Base-by-base conservation (phyloP, 1,140 invertebrate genomes). In the Pseudomyrmex dendroicus region DNA sequence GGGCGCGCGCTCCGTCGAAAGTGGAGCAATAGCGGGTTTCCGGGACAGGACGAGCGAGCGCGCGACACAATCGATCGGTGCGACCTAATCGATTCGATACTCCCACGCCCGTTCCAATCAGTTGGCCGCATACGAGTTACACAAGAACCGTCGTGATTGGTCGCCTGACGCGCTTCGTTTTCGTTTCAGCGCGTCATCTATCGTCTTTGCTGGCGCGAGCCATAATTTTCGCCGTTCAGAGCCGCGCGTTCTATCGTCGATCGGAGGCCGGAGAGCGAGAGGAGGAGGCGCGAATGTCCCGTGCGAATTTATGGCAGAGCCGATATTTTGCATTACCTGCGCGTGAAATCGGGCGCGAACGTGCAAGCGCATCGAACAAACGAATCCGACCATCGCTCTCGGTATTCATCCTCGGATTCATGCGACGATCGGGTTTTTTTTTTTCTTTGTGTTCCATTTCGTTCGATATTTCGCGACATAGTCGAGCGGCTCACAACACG, bases 1-100 rank as follows among this genome's bases (percentile, higher is more conserved):
- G 67, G 56, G 46, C 56, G 56, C 7, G 35, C 50, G 22, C 4
- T 35, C 35, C 72, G 10, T 82, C 54, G 83, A 87, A 87, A 88
- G 77, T 85, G 63, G 86, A 89, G 73, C 86, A 80, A 76, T 78
- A 72, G 68, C 48, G 70, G 25, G 74, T 88, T 89, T 88, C 82
- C 84, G 78, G 76, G 62, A 77, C 57, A 52, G 35, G 76, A 44
- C 22, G 59, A 72, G 48, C 62, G 74, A 25, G 85, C 57, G 73
- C 48, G 64, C 76, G 50, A 52, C 25, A 59, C 73, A 70, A 85
- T 86, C 84, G 86, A 86, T 86, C 74, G 84, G 74, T 52, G 52
- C 59, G 17, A 63, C 63, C 86, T 86, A 84, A 88, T 88, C 87
- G 87, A 89, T 88, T 89, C 86, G 72, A 89, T 89, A 77, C 80